These are phyloP conservation scores for Saccostrea glomerata DNA, from an alignment of 1,140 invertebrate genomes.

Conservation along the genomic window DNA sequence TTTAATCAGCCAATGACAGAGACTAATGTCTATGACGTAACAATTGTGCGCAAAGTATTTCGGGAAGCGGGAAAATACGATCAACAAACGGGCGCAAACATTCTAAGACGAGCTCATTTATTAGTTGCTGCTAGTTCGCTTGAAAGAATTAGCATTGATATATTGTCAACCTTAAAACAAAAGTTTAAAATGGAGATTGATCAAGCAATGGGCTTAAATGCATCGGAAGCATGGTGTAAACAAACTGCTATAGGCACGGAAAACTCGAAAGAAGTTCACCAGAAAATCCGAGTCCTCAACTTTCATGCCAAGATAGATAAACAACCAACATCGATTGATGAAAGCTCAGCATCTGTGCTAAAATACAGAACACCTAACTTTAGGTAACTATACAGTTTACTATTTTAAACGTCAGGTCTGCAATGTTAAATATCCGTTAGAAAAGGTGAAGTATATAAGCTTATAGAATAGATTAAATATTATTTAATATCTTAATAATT, in stretches of 20 bases:
- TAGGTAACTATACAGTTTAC: constrained; percentile 61
- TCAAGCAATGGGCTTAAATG: constrained; percentile 46
- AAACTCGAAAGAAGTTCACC: constrained; percentile 59
- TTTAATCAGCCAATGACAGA: too few species aligned
- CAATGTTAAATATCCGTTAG: too few species aligned
- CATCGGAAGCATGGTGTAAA: constrained; percentile 53
- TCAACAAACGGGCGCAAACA: not conserved
- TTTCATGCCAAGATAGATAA: constrained; percentile 74
- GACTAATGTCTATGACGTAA: not conserved
- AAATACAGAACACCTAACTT: constrained; percentile 77
- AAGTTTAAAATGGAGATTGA: constrained; percentile 40
- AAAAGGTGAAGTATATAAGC: too few species aligned
- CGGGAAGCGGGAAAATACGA: constrained; percentile 25
- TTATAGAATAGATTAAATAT: too few species aligned
- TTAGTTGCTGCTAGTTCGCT: not conserved
- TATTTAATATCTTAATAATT: too few species aligned
- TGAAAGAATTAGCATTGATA: not conserved
- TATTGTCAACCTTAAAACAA: not conserved
- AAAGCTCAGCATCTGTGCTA: constrained; percentile 72
- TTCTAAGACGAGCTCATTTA: not conserved
- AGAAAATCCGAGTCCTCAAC: constrained; percentile 69
- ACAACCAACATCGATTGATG: constrained; percentile 73
- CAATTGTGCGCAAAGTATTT: constrained; percentile 23
- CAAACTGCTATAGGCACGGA: constrained; percentile 58
- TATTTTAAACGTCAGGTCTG: not conserved